phyloP scores from a whole-genome alignment of 1,140 invertebrate species.

The Physella acuta region DNA sequence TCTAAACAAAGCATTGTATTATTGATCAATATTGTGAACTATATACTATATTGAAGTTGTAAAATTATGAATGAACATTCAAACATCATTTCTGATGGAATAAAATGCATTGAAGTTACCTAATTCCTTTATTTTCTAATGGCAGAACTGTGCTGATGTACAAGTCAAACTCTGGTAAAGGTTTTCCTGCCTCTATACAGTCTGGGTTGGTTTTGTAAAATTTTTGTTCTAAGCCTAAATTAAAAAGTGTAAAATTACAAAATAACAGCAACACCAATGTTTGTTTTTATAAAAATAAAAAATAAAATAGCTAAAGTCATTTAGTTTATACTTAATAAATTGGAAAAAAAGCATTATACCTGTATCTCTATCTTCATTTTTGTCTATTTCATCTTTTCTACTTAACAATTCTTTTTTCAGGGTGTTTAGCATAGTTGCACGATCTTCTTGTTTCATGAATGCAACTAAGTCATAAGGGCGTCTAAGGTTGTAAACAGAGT shows the following conservation, averaged over 20 bases:
- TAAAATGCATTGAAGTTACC: slow-evolving; percentile 41
- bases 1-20: too few relatives aligned
- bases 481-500: slow-evolving; percentile 78
- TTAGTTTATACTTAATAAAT: too few relatives aligned
- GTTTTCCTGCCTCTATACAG: slow-evolving; percentile 69
- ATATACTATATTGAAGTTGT: too few relatives aligned
- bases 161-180: slow-evolving; percentile 70
- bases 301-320: too few relatives aligned
- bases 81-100: too few relatives aligned
- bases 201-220: slow-evolving; percentile 70
- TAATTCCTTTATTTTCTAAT: slow-evolving; percentile 59
- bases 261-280: too few relatives aligned
- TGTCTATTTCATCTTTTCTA: slow-evolving; percentile 70
- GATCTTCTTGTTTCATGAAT: slow-evolving; percentile 79
- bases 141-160: slow-evolving; percentile 68
- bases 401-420: slow-evolving; percentile 70
- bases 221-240: slow-evolving; percentile 67
- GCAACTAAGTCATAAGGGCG: slow-evolving; percentile 78
- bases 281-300: too few relatives aligned
- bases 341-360: slow-evolving; percentile 35
- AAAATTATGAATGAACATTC: too few relatives aligned
- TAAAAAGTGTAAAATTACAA: too few relatives aligned
- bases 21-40: too few relatives aligned
- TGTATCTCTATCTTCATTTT: slow-evolving; percentile 67
- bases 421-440: slow-evolving; percentile 68